phyloP scores from a whole-genome alignment of 2,113 vertebrate species.

The Pteronura brasiliensis region DNA sequence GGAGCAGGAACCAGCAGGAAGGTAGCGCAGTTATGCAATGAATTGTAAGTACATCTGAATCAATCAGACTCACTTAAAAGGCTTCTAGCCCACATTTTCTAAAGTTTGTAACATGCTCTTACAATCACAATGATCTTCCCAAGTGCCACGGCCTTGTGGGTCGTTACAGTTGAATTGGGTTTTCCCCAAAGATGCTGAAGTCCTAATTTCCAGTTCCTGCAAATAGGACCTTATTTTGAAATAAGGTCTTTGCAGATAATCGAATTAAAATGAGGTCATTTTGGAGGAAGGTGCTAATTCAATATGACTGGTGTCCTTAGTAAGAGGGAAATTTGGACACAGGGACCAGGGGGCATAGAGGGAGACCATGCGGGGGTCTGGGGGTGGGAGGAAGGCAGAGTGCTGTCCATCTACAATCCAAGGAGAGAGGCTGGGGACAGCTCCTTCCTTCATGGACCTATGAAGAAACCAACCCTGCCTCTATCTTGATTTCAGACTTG shows the following conservation, averaged over 20 bases:
- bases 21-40: not conserved
- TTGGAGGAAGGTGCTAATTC: not conserved
- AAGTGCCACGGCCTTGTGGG: too few relatives aligned
- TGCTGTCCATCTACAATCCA: not conserved
- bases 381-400: not conserved
- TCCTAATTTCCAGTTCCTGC: too few relatives aligned
- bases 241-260: not conserved
- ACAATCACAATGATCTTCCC: not conserved
- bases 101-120: not conserved
- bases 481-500: not conserved
- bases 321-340: not conserved
- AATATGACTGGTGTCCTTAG: not conserved
- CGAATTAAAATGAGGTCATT: not conserved
- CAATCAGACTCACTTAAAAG: not conserved
- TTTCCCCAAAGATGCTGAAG: too few relatives aligned
- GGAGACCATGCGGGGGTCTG: rapidly evolving
- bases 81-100: not conserved
- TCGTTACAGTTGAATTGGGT: not conserved
- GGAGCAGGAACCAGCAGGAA: not conserved
- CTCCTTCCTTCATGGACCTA: rapidly evolving
- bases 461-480: not conserved
- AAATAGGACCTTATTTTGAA: not conserved
- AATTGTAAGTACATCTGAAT: not conserved
- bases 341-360: not conserved
- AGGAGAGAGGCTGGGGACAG: not conserved